Conservation (phyloP, 2,888 invertebrate species). For the Scaptomyza flava region DNA sequence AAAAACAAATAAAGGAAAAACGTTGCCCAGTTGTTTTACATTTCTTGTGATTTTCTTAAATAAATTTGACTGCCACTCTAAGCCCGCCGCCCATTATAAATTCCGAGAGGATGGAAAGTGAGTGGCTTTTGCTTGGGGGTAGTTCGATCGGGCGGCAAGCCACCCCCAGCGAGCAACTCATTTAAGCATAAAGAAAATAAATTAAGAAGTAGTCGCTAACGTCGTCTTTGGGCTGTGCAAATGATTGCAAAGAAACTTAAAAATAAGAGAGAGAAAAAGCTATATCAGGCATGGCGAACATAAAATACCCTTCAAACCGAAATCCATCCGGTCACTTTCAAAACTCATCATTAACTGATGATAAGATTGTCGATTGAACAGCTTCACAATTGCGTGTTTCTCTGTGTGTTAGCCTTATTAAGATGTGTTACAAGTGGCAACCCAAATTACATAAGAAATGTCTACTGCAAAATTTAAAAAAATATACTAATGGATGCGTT, state of each 20-base stretch:
- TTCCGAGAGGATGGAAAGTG: background rate
- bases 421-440: too few species aligned
- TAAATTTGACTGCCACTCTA: slow-evolving; percentile 62
- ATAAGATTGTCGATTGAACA: background rate
- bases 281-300: background rate
- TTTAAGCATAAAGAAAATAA: slow-evolving; percentile 78
- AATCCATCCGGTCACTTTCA: background rate
- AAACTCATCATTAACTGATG: background rate
- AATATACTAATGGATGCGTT: too few species aligned
- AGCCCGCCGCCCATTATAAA: slow-evolving; percentile 31
- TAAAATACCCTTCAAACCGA: background rate
- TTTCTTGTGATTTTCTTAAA: slow-evolving; percentile 78
- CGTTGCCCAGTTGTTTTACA: slow-evolving; percentile 73
- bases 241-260: slow-evolving; percentile 63
- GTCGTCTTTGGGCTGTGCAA: slow-evolving; percentile 55
- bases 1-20: slow-evolving; percentile 51
- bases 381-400: too few species aligned
- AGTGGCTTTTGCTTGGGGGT: background rate
- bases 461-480: too few species aligned
- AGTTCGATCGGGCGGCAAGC: background rate
- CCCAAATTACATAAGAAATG: too few species aligned
- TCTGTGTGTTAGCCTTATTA: too few species aligned
- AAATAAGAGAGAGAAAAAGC: slow-evolving; percentile 29
- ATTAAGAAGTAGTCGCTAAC: slow-evolving; percentile 72
- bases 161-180: slow-evolving; percentile 61